phyloP scores from a whole-genome alignment of 2,113 vertebrate species.

The Progne subis region DNA sequence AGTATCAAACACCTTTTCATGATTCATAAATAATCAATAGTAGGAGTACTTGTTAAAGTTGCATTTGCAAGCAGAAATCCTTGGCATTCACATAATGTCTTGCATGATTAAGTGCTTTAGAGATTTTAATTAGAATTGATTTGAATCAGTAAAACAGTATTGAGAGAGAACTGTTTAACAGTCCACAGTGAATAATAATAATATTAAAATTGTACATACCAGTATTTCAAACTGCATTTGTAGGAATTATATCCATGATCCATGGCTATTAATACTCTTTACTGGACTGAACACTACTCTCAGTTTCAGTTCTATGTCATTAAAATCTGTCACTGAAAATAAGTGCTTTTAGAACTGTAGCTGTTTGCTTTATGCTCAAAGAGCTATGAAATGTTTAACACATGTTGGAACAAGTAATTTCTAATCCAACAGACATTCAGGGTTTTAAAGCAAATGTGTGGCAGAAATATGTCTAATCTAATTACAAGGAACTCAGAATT shows the following conservation, averaged over 20 bases:
- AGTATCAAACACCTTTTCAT: neutral
- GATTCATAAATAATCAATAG: constrained; percentile 5
- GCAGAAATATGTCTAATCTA: neutral
- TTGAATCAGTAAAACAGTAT: neutral
- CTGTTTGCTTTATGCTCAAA: neutral
- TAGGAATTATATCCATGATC: neutral
- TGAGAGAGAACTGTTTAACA: neutral
- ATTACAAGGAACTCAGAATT: neutral
- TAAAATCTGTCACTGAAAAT: constrained; percentile 9
- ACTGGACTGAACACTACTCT: neutral
- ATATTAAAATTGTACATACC: neutral
- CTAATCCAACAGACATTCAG: neutral
- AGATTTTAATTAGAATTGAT: constrained; percentile 22
- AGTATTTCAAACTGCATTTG: neutral
- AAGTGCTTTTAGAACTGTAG: neutral
- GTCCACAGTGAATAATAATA: neutral
- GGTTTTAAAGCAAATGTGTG: neutral
- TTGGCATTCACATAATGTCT: neutral
- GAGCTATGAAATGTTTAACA: neutral
- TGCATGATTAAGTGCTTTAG: constrained; percentile 1
- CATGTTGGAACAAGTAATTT: constrained; percentile 12
- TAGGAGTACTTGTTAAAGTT: neutral
- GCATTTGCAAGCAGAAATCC: neutral
- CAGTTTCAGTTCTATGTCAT: neutral
- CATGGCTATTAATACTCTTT: neutral